phyloP scores from a whole-genome alignment of 2,113 vertebrate species.

The Fregetta grallaria region DNA sequence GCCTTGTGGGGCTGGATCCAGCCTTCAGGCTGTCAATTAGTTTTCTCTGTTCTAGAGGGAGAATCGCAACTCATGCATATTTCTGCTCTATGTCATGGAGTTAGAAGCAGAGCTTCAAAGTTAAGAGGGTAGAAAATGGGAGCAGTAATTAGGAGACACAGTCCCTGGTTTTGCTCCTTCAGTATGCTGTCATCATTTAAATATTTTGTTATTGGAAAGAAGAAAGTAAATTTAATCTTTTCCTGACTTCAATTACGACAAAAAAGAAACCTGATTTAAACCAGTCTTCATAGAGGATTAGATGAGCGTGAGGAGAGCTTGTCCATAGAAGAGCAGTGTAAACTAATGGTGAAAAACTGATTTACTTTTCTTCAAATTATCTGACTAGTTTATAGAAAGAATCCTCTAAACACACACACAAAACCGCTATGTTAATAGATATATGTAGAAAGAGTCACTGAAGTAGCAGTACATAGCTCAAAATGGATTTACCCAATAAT shows the following conservation, averaged over 20 bases:
- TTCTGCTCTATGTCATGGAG: constrained; percentile 15
- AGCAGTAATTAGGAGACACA: constrained; percentile 10
- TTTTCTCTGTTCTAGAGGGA: background rate
- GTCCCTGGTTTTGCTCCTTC: constrained; percentile 12
- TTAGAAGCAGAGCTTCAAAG: constrained; percentile 27
- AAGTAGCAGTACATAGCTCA: background rate
- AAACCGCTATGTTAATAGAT: background rate
- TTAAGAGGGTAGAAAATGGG: background rate
- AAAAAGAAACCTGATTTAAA: constrained; percentile 15
- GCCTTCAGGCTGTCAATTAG: constrained; percentile 29
- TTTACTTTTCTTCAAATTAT: background rate
- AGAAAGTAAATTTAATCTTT: constrained; percentile 17
- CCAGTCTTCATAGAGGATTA: background rate
- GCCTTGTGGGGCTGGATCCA: background rate
- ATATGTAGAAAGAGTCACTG: background rate
- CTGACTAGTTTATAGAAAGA: background rate
- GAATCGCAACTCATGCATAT: background rate
- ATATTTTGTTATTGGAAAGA: constrained; percentile 23
- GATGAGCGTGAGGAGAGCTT: rapidly evolving
- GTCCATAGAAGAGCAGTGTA: background rate
- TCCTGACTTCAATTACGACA: constrained; percentile 2
- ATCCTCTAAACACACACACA: background rate
- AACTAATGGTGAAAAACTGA: background rate
- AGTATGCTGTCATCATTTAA: constrained; percentile 22
- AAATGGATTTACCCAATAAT: background rate